Conservation (phyloP, 1,140 invertebrate genomes). For the Hyles vespertilio region DNA sequence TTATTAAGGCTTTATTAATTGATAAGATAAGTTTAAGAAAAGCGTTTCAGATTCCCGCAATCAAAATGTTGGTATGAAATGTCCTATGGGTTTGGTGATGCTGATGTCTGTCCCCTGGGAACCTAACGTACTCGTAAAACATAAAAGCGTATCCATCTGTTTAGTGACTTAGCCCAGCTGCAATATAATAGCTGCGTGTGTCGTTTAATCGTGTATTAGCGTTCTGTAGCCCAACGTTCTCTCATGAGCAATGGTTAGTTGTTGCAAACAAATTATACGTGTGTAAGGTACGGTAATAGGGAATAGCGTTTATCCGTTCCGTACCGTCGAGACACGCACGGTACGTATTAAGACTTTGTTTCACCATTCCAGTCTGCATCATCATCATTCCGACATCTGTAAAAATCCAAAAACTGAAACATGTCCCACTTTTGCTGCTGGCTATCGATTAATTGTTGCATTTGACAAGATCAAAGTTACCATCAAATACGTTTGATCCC, state of each 20-base stretch:
- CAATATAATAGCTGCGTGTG: slow-evolving; percentile 63
- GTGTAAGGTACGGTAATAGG: slow-evolving; percentile 62
- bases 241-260: slow-evolving; percentile 67
- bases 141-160: slow-evolving; percentile 23
- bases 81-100: neutral
- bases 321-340: slow-evolving; percentile 88
- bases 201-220: slow-evolving; percentile 66
- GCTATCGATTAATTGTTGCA: neutral
- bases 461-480: neutral
- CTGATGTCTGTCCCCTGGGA: neutral
- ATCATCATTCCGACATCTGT: slow-evolving; percentile 96
- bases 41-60: neutral
- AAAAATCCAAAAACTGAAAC: slow-evolving; percentile 82
- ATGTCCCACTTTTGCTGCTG: slow-evolving; percentile 36
- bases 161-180: slow-evolving; percentile 57
- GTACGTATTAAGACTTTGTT: slow-evolving; percentile 87
- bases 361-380: slow-evolving; percentile 95
- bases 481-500: slow-evolving; percentile 40
- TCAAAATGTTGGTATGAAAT: slow-evolving; percentile 3
- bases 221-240: slow-evolving; percentile 52
- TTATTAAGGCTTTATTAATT: neutral
- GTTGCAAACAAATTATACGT: slow-evolving; percentile 66
- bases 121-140: slow-evolving; percentile 1
- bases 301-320: slow-evolving; percentile 60
- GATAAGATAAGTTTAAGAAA: no score